phyloP scores from a whole-genome alignment of 2,888 invertebrate species.

The Acheta domesticus region DNA sequence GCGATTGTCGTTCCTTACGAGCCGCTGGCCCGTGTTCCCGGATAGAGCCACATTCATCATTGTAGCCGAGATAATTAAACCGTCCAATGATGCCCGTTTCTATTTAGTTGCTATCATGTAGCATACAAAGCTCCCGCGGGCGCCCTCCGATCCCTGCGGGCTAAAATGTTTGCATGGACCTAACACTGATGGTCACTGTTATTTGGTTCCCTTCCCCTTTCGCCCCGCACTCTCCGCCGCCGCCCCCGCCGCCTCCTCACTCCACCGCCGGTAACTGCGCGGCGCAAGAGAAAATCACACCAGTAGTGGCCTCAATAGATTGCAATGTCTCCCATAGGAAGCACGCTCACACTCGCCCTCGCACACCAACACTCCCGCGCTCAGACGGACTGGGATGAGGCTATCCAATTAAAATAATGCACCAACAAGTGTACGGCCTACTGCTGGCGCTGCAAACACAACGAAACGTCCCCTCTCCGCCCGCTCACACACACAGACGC shows the following conservation, averaged over 20 bases:
- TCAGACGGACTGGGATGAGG: constrained; percentile 21
- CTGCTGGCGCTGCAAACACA: constrained; percentile 30
- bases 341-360: constrained; percentile 19
- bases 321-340: constrained; percentile 32
- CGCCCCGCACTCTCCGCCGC: neutral
- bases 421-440: constrained; percentile 36
- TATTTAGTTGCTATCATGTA: constrained; percentile 18
- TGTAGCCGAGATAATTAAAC: constrained; percentile 9
- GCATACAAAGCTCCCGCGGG: neutral
- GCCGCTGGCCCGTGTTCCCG: neutral
- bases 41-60: neutral
- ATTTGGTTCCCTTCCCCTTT: neutral
- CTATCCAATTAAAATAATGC: constrained; percentile 39
- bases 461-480: neutral
- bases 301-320: constrained; percentile 32
- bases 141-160: neutral
- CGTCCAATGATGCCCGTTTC: constrained; percentile 6
- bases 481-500: neutral
- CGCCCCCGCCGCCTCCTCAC: too few species aligned
- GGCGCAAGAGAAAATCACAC: neutral
- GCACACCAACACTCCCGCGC: neutral
- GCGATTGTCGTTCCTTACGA: neutral
- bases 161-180: constrained; percentile 18
- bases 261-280: neutral
- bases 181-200: constrained; percentile 18